Conservation (phyloP, 2,113 vertebrate species). For the Trematocara variabile region DNA sequence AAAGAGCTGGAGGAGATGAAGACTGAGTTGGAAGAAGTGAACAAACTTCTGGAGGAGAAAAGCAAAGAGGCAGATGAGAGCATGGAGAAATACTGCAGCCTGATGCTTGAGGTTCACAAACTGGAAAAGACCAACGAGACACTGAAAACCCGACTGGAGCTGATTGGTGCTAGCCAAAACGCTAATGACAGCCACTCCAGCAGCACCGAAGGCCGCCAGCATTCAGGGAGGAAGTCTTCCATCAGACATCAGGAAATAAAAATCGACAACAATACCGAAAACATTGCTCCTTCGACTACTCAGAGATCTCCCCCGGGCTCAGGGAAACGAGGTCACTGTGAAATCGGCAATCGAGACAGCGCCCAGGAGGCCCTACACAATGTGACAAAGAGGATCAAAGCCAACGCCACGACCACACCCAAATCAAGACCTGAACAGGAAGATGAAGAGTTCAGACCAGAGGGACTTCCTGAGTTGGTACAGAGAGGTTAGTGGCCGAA, state of each 20-base stretch:
- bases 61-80: conserved; percentile 81
- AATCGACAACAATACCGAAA: conserved; percentile 19
- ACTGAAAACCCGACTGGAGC: conserved; percentile 75
- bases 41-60: conserved; percentile 75
- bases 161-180: conserved; percentile 48
- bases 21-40: conserved; percentile 78
- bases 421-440: conserved; percentile 23
- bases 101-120: conserved; percentile 82
- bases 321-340: conserved; percentile 71
- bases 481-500: conserved; percentile 73
- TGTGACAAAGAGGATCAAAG: conserved; percentile 66
- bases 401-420: conserved; percentile 18
- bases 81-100: conserved; percentile 85
- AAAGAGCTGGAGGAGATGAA: conserved; percentile 50
- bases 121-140: conserved; percentile 83
- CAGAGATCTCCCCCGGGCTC: conserved; percentile 40
- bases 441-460: conserved; percentile 63
- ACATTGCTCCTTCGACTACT: conserved; percentile 6
- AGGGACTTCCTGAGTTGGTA: conserved; percentile 83
- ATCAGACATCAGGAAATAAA: conserved; percentile 18
- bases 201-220: neutral
- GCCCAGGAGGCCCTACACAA: conserved; percentile 73
- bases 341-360: conserved; percentile 29
- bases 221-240: conserved; percentile 34
- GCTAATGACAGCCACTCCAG: neutral